Base-by-base conservation (phyloP, 1,140 invertebrate genomes). In the Drosophila aff. region DNA sequence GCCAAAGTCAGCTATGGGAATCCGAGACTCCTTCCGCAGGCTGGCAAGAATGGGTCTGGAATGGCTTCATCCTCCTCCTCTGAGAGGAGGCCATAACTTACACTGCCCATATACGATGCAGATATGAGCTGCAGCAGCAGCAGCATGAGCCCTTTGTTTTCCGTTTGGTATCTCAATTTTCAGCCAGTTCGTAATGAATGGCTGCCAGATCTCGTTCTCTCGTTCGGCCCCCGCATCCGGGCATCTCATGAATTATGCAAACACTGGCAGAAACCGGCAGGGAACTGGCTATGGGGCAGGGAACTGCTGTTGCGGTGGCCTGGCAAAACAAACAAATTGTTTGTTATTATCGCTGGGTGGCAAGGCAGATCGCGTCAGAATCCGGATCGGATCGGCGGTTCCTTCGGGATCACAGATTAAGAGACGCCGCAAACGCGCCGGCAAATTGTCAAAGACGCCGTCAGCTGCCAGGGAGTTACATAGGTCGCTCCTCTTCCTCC, bases 261-360 rank as follows among this genome's bases (percentile, higher is more conserved):
- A 57, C 53, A 76, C 72, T 41, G 63, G 43, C 43, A 33, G 31
- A 36, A 18, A 38, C 9, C 4, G 43, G 41, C 28, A 49, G 31
- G 44, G 31, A 76, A 59, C 38, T 43, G 43, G 59, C 57, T 49
- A 13, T 41, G 2, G 9, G 11, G 15, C 43, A 59, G 52, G 52
- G 41, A 49, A 71, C 49, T 53, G 36, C 10, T 41, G 67, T 21
- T 41, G 40, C 46, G 44, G 55, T 44, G 53, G 49, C 21, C 36
- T 26, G 52, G 69, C 53, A 50, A 66, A 77, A 75, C 72, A 75
- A 73, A 76, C 74, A 76, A 76, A 76, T 76, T 76, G 74, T 76
- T 76, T 76, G 74, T 76, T 76, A 66, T 76, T 76, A 66, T 66
- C 62, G 74, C 62, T 76, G 74, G 72, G 74, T 76, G 74, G 74